Conservation (phyloP, 2,888 invertebrate species). For the Melanchra persicariae region DNA sequence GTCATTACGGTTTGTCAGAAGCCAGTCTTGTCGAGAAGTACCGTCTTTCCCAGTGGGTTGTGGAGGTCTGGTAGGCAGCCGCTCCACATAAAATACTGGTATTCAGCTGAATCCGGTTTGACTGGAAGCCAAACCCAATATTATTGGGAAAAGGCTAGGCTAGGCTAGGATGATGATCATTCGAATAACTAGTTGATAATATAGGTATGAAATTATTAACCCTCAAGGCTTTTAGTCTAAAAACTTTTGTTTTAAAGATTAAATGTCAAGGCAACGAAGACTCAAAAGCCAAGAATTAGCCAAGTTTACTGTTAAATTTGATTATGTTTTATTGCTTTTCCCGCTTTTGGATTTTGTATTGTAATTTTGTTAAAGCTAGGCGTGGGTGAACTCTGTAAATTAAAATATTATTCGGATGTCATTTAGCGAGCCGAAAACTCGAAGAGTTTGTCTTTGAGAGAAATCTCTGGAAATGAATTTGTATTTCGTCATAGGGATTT, state of each 20-base stretch:
- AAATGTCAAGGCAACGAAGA: slow-evolving; percentile 33
- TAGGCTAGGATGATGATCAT: too few relatives aligned
- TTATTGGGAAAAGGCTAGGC: too few relatives aligned
- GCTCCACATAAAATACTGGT: too few relatives aligned
- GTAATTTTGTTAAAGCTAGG: slow-evolving; percentile 22
- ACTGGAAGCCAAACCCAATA: too few relatives aligned
- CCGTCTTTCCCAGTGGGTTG: too few relatives aligned
- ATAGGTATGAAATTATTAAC: background rate
- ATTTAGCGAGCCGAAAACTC: background rate
- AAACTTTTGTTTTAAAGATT: slow-evolving; percentile 28
- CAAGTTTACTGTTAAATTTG: slow-evolving; percentile 27
- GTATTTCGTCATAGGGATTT: slow-evolving; percentile 9
- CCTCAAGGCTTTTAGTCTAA: slow-evolving; percentile 23
- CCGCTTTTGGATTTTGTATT: slow-evolving; percentile 33
- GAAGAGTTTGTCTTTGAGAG: background rate
- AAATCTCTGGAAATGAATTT: slow-evolving; percentile 30
- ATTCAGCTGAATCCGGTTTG: too few relatives aligned
- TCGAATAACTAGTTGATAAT: background rate
- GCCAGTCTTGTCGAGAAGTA: too few relatives aligned
- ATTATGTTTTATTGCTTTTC: slow-evolving; percentile 22
- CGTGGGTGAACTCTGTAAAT: slow-evolving; percentile 15
- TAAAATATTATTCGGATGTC: background rate
- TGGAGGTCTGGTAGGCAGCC: too few relatives aligned
- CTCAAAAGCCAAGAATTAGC: slow-evolving; percentile 3
- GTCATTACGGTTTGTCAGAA: too few relatives aligned